phyloP scores from a whole-genome alignment of 2,113 vertebrate genomes.

The Scolopax mira region DNA sequence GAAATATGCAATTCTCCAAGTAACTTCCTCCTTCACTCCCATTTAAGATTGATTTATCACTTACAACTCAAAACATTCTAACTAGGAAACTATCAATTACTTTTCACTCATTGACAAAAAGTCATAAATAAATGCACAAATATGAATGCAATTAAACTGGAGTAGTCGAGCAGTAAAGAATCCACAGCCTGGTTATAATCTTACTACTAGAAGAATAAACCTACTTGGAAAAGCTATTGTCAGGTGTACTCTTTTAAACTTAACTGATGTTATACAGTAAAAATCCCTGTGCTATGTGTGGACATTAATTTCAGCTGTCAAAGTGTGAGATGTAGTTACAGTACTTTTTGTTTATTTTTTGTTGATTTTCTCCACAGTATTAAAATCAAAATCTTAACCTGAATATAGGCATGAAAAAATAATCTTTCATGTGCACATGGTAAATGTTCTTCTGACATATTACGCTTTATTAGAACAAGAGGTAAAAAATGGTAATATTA shows the following conservation, averaged over 20 bases:
- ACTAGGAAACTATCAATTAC: neutral
- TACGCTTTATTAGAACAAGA: neutral
- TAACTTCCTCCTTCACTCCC: neutral
- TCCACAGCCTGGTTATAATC: neutral
- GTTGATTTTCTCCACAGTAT: neutral
- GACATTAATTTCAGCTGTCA: neutral
- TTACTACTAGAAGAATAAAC: neutral
- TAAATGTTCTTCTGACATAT: neutral
- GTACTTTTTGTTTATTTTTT: neutral
- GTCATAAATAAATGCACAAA: neutral
- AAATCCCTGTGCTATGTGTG: neutral
- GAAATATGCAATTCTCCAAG: neutral
- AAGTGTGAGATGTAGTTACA: neutral
- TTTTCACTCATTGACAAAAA: neutral
- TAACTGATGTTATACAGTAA: neutral
- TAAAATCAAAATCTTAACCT: neutral
- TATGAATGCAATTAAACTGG: neutral
- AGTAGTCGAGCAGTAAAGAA: neutral
- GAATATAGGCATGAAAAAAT: neutral
- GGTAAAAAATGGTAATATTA: rapidly evolving
- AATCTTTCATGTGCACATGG: neutral
- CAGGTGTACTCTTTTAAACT: neutral
- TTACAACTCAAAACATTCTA: neutral
- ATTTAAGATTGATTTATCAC: neutral
- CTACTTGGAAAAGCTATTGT: neutral